These are phyloP conservation scores for Antheraea assamensis DNA, from an alignment of 2,888 invertebrate genomes.

Conservation along the genomic window DNA sequence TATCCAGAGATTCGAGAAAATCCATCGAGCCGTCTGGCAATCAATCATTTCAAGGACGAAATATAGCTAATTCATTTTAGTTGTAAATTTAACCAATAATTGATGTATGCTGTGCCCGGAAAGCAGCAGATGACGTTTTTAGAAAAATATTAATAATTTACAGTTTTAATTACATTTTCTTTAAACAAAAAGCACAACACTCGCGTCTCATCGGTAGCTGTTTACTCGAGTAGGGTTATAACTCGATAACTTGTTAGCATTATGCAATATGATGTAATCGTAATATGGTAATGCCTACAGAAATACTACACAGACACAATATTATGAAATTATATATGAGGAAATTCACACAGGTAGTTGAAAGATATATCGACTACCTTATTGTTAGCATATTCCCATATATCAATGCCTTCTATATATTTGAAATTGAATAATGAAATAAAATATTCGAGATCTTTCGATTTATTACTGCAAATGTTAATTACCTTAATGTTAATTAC, in stretches of 20 bases:
- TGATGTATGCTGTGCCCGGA: too few species aligned
- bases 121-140: too few species aligned
- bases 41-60: too few species aligned
- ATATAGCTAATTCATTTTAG: too few species aligned
- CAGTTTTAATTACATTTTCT: background rate
- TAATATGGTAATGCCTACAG: conserved; percentile 3
- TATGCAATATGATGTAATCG: background rate
- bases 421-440: background rate
- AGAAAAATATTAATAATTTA: background rate
- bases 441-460: background rate
- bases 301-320: conserved; percentile 2
- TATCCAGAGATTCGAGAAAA: too few species aligned
- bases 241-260: background rate
- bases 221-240: background rate
- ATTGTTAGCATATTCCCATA: conserved; percentile 4
- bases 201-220: background rate
- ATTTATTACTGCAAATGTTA: background rate
- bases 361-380: background rate
- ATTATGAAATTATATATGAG: conserved; percentile 8
- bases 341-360: conserved; percentile 3
- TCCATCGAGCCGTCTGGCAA: too few species aligned
- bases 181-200: background rate
- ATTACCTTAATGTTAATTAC: background rate
- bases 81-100: too few species aligned
- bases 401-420: background rate